Percentiles rank a stretch among this genome's conserved stretches.
Conservation (phyloP, 1,140 invertebrate genomes). For the Drosophila kikkawai region DNA sequence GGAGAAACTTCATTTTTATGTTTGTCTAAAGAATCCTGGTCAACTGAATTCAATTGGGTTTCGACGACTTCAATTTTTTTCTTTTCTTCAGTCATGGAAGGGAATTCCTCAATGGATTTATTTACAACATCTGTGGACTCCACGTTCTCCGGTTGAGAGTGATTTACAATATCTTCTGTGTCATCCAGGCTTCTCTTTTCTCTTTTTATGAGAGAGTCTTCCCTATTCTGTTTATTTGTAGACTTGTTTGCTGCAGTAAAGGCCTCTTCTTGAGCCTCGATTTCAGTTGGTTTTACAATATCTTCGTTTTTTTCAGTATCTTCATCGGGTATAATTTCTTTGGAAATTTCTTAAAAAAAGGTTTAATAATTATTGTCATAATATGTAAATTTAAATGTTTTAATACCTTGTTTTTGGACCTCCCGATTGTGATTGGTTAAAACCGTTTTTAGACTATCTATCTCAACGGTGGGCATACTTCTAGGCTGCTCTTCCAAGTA, state of each 20-base stretch:
- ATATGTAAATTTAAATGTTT: neutral
- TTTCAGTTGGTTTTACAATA: neutral
- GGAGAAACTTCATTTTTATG: neutral
- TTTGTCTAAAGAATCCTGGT: neutral
- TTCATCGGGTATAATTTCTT: neutral
- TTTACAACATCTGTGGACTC: neutral
- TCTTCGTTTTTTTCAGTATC: neutral
- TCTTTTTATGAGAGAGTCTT: neutral
- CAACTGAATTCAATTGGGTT: neutral
- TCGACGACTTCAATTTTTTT: neutral
- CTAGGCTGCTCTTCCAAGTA: neutral
- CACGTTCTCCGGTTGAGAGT: too few species aligned
- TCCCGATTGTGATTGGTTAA: conserved; percentile 18
- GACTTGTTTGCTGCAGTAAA: neutral
- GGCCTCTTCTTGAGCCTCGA: neutral
- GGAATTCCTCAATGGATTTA: neutral
- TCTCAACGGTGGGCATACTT: conserved; percentile 1
- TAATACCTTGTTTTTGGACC: conserved; percentile 1
- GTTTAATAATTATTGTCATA: neutral
- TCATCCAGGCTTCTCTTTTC: conserved; percentile 2
- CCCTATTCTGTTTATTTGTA: neutral
- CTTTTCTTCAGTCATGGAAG: neutral
- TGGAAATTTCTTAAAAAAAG: neutral
- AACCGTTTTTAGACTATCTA: conserved; percentile 5
- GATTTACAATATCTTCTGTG: neutral